These are phyloP conservation scores for Sinotaia quadrata DNA, from an alignment of 2,888 invertebrate genomes.

Conservation along the genomic window DNA sequence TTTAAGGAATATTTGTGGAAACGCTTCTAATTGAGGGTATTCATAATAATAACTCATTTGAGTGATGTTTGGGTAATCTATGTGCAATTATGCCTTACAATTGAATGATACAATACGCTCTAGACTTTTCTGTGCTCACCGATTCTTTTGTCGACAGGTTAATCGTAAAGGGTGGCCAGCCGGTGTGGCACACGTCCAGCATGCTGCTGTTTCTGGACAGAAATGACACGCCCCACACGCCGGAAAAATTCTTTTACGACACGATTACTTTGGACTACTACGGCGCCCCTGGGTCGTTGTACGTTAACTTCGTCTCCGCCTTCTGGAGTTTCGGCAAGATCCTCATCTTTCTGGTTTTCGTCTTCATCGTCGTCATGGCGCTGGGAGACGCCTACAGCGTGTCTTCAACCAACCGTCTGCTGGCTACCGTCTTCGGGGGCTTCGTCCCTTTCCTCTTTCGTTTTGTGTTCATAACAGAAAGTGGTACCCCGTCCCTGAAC, in stretches of 20 bases:
- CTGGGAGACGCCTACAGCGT: constrained; percentile 52
- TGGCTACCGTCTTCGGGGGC: constrained; percentile 55
- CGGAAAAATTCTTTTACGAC: constrained; percentile 51
- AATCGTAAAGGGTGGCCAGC: constrained; percentile 11
- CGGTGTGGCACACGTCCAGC: constrained; percentile 50
- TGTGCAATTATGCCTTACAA: no score
- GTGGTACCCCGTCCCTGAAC: constrained; percentile 49
- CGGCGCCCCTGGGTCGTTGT: constrained; percentile 56
- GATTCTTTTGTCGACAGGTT: no score
- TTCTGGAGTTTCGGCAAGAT: constrained; percentile 46
- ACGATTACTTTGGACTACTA: constrained; percentile 51
- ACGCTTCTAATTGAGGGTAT: no score
- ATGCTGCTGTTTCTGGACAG: constrained; percentile 57
- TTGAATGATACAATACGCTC: no score
- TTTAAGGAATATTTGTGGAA: no score
- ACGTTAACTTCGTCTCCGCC: constrained; percentile 44
- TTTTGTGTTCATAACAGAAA: constrained; percentile 47
- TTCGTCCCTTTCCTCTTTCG: constrained; percentile 52
- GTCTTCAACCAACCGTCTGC: constrained; percentile 55
- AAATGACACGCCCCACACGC: constrained; percentile 52
- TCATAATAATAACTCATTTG: no score
- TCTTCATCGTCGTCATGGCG: constrained; percentile 53
- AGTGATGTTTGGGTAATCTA: no score
- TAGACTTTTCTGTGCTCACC: neutral
- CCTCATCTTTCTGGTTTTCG: constrained; percentile 53